phyloP scores from a whole-genome alignment of 2,797 vertebrate species.

The Sciurus carolinensis region DNA sequence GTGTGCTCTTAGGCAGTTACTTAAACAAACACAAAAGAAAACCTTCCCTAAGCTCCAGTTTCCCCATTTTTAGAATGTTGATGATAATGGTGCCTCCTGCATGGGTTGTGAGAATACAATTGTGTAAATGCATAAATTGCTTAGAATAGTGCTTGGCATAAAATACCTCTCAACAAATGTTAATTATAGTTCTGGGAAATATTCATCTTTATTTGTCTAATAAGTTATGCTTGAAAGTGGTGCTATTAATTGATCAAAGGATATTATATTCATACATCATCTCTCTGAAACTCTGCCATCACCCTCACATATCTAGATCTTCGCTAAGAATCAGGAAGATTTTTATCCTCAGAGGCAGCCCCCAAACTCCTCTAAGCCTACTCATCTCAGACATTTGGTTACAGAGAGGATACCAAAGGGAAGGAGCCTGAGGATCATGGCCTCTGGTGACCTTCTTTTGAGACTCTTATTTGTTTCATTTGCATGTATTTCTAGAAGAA shows the following conservation, averaged over 20 bases:
- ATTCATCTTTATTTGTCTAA: constrained; percentile 26
- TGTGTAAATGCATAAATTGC: not conserved
- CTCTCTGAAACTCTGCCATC: not conserved
- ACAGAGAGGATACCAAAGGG: not conserved
- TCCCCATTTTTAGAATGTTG: not conserved
- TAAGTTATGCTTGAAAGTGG: not conserved
- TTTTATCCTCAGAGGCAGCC: not conserved
- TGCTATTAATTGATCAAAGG: constrained; percentile 1
- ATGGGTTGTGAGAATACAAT: not conserved
- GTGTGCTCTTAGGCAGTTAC: not conserved
- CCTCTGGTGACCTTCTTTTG: not conserved
- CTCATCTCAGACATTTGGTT: not conserved
- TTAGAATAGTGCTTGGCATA: not conserved
- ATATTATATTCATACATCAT: not conserved
- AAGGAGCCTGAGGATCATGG: not conserved
- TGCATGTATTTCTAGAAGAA: not conserved
- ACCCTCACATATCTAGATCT: not conserved
- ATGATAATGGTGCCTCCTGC: not conserved
- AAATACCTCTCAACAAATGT: not conserved
- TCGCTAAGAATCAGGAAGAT: not conserved
- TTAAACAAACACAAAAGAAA: not conserved
- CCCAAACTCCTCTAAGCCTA: not conserved
- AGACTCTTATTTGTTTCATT: not conserved
- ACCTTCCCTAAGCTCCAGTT: not conserved
- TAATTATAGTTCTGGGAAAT: constrained; percentile 2